Base-by-base conservation (phyloP, 1,140 invertebrate species). In the Araneus ventricosus region DNA sequence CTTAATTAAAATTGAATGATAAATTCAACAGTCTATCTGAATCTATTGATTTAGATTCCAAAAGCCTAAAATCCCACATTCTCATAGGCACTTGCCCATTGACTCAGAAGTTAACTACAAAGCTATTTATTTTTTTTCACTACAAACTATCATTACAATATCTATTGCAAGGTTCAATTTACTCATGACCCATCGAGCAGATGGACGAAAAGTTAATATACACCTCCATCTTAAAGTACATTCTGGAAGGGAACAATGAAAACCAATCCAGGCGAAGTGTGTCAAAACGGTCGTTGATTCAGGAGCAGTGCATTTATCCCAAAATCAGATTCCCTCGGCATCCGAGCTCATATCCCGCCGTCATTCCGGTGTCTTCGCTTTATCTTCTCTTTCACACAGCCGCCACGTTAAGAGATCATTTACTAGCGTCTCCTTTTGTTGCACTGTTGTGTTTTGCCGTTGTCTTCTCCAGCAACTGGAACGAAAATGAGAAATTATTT, bases 401-500 rank as follows among this genome's bases (percentile, higher is more conserved):
- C 67, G 27, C 67, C 30, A 75, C 67, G 67, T 75, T 75, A 75
- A 75, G 30, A 75, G 67, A 75, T 75, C 67, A 30, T 75, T 75
- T 30, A 10, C 10, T 37, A 20, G 30, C 34, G 67, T n/a, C 24
- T 67, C n/a, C 61, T 27, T n/a, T 67, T 67, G 45, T 24, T 24
- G 17, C 59, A 22, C n/a, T n/a, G 30, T 75, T 75, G 34, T 30
- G 27, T 75, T 75, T 75, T 4, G 67, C 17, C n/a, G 67, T 75
- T 75, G 17, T 37, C 67, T 75, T 14, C 30, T 4, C 67, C 8
- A 20, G 34, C 67, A 75, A 75, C 30, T 75, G 67, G 67, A 75
- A 30, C 67, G 30, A 75, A n/a, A 75, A 75, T 75, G 67, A 75
- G 34, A 75, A 75, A 30, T 75, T n/a, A n/a, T n/a, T n/a, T n/a